phyloP scores from a whole-genome alignment of 2,797 vertebrate genomes.

The Argya squamiceps region DNA sequence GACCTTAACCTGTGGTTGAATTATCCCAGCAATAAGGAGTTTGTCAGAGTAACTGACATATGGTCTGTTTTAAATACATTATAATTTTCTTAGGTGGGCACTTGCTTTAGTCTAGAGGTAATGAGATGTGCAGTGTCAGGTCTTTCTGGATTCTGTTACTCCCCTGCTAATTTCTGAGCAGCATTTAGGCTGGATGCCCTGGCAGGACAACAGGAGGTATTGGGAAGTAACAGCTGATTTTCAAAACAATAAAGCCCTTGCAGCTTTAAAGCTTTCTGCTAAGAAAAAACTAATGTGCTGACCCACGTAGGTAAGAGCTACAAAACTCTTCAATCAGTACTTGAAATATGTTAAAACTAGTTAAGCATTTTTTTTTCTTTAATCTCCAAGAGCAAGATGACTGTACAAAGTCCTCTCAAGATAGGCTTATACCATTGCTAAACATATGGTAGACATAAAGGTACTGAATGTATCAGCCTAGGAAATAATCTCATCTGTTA shows the following conservation, averaged over 20 bases:
- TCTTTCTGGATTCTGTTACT: constrained; percentile 5
- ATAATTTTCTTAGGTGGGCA: neutral
- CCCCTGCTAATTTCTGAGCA: constrained; percentile 2
- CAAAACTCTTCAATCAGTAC: neutral
- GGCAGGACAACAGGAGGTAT: neutral
- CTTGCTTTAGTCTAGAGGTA: neutral
- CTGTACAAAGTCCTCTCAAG: neutral
- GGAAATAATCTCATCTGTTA: constrained; percentile 7
- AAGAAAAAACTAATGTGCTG: constrained; percentile 26
- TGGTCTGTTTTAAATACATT: neutral
- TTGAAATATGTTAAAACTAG: neutral
- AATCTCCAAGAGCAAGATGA: neutral
- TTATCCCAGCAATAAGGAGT: neutral
- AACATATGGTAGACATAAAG: constrained; percentile 44
- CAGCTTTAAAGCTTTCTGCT: constrained; percentile 14
- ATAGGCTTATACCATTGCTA: neutral
- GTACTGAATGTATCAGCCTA: neutral
- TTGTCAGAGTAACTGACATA: neutral
- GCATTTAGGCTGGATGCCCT: neutral
- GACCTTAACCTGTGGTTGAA: neutral
- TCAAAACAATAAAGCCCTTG: constrained; percentile 29
- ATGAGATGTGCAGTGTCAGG: neutral
- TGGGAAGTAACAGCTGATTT: constrained; percentile 64
- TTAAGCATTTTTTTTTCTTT: neutral
- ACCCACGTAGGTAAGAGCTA: neutral